Conservation (phyloP, 2,888 invertebrate genomes). For the Scrobipalpa atriplicella region DNA sequence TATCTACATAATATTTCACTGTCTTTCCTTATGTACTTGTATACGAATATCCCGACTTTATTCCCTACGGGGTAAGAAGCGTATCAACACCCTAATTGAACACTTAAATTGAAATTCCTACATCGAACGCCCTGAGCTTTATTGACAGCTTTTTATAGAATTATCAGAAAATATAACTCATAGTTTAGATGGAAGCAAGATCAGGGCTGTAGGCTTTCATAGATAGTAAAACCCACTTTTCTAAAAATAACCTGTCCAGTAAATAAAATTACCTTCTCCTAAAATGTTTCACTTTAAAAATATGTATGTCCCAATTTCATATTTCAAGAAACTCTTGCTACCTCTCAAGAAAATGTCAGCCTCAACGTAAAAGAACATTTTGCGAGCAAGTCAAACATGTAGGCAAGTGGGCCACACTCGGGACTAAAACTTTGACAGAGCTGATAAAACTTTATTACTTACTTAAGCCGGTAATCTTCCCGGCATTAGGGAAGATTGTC, state of each 20-base stretch:
- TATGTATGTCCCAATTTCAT: not conserved
- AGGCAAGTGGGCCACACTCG: not conserved
- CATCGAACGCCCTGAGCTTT: no score
- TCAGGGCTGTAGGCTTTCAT: no score
- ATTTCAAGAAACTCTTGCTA: not conserved
- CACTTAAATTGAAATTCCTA: not conserved
- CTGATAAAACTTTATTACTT: constrained; percentile 24
- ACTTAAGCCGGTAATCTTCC: constrained; percentile 19
- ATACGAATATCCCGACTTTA: not conserved
- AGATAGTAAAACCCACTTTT: no score
- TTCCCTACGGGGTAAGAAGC: not conserved
- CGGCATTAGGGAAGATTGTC: constrained; percentile 10
- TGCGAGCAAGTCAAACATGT: not conserved
- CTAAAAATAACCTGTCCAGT: no score
- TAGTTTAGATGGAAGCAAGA: no score
- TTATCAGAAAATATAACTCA: no score
- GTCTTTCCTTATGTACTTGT: no score
- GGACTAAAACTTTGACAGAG: not conserved
- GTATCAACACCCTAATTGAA: not conserved
- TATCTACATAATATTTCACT: no score
- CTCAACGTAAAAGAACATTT: constrained; percentile 1
- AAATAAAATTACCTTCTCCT: not conserved
- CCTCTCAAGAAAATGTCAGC: constrained; percentile 6
- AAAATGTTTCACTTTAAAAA: not conserved
- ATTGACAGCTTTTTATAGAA: no score